phyloP scores from a whole-genome alignment of 2,888 invertebrate species.

The Abscondita cerata region DNA sequence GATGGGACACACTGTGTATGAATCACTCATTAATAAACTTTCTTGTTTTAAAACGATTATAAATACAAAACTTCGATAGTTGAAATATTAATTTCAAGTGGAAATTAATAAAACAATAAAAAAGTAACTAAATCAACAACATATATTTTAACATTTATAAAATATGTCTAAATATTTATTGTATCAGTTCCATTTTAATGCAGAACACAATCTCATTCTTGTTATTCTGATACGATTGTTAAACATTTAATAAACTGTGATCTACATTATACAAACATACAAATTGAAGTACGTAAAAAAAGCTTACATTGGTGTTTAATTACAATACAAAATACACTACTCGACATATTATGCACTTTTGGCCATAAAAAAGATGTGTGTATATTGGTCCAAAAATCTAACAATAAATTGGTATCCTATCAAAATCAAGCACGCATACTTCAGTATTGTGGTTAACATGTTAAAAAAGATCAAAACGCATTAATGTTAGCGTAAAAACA shows the following conservation, averaged over 20 bases:
- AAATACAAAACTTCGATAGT: no score
- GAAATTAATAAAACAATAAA: slow-evolving; percentile 19
- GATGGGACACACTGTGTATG: no score
- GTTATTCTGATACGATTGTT: slow-evolving; percentile 27
- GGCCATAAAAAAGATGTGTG: slow-evolving; percentile 30
- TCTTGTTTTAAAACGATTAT: no score
- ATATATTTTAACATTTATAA: slow-evolving; percentile 55
- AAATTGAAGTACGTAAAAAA: slow-evolving; percentile 43
- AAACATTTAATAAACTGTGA: slow-evolving; percentile 36
- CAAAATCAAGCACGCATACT: slow-evolving; percentile 19
- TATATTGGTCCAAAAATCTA: slow-evolving; percentile 34
- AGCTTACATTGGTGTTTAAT: slow-evolving; percentile 43
- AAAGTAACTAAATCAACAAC: slow-evolving; percentile 48
- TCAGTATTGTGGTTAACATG: slow-evolving; percentile 15
- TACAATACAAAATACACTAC: slow-evolving; percentile 41
- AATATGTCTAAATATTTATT: slow-evolving; percentile 44
- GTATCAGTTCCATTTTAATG: slow-evolving; percentile 53
- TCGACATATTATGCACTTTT: slow-evolving; percentile 18
- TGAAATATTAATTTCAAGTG: no score
- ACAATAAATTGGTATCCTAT: slow-evolving; percentile 26
- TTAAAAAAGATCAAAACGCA: slow-evolving; percentile 15
- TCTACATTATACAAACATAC: slow-evolving; percentile 53
- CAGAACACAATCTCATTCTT: slow-evolving; percentile 42
- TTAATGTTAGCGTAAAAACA: slow-evolving; percentile 5
- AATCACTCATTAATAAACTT: no score